Percentiles rank a stretch among this genome's conserved stretches.
Evolutionary conservation across 2,888 invertebrate genomes (phyloP).

Genomic region (Helicoverpa assulta): DNA sequence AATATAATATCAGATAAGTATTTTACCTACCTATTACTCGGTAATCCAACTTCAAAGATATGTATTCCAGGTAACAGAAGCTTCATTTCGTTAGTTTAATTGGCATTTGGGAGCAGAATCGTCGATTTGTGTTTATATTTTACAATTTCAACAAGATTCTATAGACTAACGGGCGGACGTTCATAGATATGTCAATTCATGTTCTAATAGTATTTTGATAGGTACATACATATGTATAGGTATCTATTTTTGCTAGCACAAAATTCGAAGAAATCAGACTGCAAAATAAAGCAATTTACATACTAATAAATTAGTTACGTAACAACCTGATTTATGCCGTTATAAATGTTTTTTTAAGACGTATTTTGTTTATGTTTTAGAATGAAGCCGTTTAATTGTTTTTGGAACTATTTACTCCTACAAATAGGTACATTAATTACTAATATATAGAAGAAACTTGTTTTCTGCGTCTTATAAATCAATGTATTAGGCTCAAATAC

Average conservation of each 20-base stretch:
- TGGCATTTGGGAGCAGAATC: not conserved
- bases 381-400: no score
- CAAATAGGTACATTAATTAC: no score
- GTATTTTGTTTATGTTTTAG: no score
- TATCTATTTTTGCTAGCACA: not conserved
- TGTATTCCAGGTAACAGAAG: not conserved
- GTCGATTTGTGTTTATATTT: not conserved
- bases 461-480: no score
- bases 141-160: no score
- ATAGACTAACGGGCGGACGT: no score
- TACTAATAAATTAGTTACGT: not conserved
- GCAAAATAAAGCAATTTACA: constrained; percentile 2
- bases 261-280: not conserved
- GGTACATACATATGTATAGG: no score
- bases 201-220: not conserved
- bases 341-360: not conserved
- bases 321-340: not conserved
- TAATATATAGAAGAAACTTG: no score
- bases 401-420: no score
- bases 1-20: not conserved
- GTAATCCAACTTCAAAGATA: not conserved
- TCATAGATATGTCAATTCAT: no score
- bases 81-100: not conserved
- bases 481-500: no score
- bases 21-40: not conserved